These are phyloP conservation scores for Todiramphus saurophagus DNA, from an alignment of 2,113 vertebrate species.

Conservation along the genomic window DNA sequence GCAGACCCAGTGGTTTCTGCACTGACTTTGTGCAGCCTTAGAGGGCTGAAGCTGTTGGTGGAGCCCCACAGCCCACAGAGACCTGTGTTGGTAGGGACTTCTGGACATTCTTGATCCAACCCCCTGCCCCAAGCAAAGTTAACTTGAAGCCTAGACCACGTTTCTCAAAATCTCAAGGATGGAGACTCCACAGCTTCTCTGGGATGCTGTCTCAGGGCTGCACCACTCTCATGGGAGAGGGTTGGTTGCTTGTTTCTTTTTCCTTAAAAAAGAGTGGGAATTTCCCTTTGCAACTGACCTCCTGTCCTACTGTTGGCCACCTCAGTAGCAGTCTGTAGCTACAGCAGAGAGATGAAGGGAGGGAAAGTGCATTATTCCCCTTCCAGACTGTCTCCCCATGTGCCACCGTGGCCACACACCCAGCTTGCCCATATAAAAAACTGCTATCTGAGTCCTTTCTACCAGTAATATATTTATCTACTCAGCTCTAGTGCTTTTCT, in stretches of 20 bases:
- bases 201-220: background rate
- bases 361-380: background rate
- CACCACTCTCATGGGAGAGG: background rate
- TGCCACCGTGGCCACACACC: background rate
- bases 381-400: background rate
- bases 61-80: background rate
- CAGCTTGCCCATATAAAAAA: background rate
- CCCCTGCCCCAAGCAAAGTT: background rate
- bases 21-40: background rate
- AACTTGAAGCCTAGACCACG: background rate
- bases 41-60: background rate
- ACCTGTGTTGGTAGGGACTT: accelerated
- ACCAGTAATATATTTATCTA: background rate
- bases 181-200: background rate
- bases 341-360: background rate
- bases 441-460: background rate
- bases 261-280: background rate
- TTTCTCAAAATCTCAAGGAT: background rate
- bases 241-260: background rate
- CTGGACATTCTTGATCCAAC: background rate
- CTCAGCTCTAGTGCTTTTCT: background rate
- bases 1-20: background rate
- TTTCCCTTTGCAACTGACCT: background rate
- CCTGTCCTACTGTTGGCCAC: background rate
- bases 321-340: background rate